phyloP scores from a whole-genome alignment of 2,113 vertebrate genomes.

The Anseranas semipalmata region DNA sequence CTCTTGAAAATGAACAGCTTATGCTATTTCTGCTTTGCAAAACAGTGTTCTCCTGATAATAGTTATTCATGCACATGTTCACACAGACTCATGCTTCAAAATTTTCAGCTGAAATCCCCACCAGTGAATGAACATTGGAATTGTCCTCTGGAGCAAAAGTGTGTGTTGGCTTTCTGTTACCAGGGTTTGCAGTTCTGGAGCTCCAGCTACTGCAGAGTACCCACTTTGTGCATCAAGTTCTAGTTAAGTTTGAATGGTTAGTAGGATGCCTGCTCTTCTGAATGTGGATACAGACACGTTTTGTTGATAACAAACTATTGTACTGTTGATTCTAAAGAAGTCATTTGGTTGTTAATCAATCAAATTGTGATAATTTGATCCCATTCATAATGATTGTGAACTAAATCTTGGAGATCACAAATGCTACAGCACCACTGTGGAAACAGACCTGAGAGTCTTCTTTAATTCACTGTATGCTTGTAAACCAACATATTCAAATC shows the following conservation, averaged over 20 bases:
- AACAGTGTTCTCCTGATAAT: neutral
- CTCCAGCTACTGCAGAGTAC: neutral
- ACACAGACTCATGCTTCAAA: neutral
- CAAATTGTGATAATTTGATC: neutral
- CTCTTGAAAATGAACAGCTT: neutral
- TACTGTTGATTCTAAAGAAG: neutral
- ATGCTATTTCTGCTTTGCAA: neutral
- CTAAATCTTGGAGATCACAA: neutral
- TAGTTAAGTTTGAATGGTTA: neutral
- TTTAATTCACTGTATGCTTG: neutral
- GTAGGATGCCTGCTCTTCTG: neutral
- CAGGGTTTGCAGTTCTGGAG: neutral
- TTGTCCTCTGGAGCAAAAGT: neutral
- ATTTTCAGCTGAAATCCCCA: neutral
- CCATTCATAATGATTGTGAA: neutral
- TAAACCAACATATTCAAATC: neutral
- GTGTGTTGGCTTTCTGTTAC: neutral
- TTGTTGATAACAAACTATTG: neutral
- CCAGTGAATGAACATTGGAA: neutral
- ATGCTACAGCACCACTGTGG: neutral
- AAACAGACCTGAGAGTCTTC: neutral
- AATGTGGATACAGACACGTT: neutral
- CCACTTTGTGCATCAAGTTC: neutral
- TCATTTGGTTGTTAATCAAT: neutral
- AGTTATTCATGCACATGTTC: neutral